Evolutionary conservation across 1,140 invertebrate genomes (phyloP), one percentile per base, ranked within the genome.

Genomic region (Sweltsa coloradensis): DNA sequence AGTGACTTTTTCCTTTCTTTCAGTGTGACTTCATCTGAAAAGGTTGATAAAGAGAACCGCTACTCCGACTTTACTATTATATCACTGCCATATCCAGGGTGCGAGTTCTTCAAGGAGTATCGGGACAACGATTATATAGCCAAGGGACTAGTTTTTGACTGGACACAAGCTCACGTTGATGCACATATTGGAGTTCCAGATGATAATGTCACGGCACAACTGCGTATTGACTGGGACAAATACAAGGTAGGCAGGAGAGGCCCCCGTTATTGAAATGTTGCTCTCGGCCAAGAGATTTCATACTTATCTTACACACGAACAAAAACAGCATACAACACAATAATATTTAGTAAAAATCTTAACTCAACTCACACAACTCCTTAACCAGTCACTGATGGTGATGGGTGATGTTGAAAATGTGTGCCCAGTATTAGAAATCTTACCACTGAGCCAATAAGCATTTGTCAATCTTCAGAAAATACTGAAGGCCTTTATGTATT

Each of bases 11-110:
- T 22, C 42, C 49, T 55, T 54, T 57, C 41, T 66, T 67, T 22
- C 57, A 88, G 83, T 61, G 78, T 84, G n/a, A 85, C 85, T 16
- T 89, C 87, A 6, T 89, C 86, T 40, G 87, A 90, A 61, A 90
- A 89, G 62, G 83, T 87, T 22, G 85, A 89, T 60, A 85, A 83
- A 57, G 80, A 83, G 58, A 80, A 82, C 57, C 70, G 84, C 50
- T 90, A 89, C 60, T 68, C 70, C 27, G 76, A 84, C 49, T 90
- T 89, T 57, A 78, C 72, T 45, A 72, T 90, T 43, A 65, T 87
- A 47, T 79, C 78, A 52, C 65, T 89, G 53, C 87, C 87, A 49
- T 89, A 89, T 70, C 87, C 87, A 45, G 83, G 84, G 49, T 86
- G 83, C 73, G 84, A 87, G 67, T 86, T 85, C 64, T 88, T 88